A percentile compares a stretch with the other conserved stretches of the same genome.
Evolutionary conservation across 2,888 invertebrate genomes (phyloP).

Genomic region (Agrilus cyanescens): DNA sequence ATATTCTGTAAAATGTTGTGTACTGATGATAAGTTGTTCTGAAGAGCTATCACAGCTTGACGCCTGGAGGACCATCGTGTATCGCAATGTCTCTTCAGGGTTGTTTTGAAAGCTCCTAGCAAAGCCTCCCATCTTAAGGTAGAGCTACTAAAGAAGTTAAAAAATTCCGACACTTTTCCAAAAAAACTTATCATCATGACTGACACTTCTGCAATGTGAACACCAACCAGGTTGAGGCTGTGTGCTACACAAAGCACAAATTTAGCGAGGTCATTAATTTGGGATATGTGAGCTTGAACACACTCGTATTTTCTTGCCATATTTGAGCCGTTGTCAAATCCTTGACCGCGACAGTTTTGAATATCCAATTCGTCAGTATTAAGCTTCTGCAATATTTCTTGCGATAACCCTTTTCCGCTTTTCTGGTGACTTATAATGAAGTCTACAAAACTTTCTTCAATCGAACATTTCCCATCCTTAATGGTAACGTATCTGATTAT

Average conservation of each 20-base stretch:
- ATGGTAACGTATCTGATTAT: constrained; percentile 13
- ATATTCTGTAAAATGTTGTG: neutral
- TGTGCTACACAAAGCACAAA: constrained; percentile 10
- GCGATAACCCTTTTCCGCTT: constrained; percentile 15
- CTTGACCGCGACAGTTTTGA: constrained; percentile 18
- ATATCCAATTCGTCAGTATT: constrained; percentile 14
- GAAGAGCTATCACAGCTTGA: no score
- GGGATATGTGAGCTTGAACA: constrained; percentile 11
- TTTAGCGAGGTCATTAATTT: constrained; percentile 15
- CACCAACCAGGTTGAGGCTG: constrained; percentile 13
- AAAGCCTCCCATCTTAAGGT: constrained; percentile 16
- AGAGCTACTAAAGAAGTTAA: constrained; percentile 15
- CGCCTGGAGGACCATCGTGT: constrained; percentile 8
- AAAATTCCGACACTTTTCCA: no score
- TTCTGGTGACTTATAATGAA: constrained; percentile 16
- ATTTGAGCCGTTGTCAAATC: constrained; percentile 17
- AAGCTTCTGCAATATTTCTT: constrained; percentile 15
- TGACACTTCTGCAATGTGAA: constrained; percentile 19
- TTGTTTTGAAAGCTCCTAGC: constrained; percentile 13
- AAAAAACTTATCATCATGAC: constrained; percentile 11
- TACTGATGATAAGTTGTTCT: no score
- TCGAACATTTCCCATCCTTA: constrained; percentile 10
- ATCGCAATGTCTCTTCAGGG: constrained; percentile 14
- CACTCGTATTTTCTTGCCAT: constrained; percentile 13
- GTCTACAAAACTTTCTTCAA: constrained; percentile 17